Evolutionary conservation across 2,888 invertebrate genomes (phyloP).

Genomic region (Blastobasis lacticolella): DNA sequence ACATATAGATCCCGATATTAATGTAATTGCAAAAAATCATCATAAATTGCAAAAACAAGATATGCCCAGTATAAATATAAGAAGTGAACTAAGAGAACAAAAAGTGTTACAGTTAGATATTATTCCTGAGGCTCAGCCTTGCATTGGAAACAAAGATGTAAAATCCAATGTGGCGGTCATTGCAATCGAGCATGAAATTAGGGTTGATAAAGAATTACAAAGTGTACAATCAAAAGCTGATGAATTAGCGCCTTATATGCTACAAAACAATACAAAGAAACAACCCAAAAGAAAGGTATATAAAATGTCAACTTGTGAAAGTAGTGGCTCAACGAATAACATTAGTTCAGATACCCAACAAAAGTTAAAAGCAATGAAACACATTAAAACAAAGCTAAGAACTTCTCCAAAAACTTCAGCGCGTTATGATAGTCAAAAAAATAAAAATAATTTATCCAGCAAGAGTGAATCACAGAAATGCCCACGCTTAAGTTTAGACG

Average conservation of each 20-base stretch:
- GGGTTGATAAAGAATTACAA: constrained; percentile 7
- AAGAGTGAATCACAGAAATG: constrained; percentile 30
- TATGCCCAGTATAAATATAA: constrained; percentile 69
- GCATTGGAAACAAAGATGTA: constrained; percentile 14
- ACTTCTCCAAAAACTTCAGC: constrained; percentile 26
- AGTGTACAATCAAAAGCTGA: not conserved
- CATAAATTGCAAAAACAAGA: constrained; percentile 46
- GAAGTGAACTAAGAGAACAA: constrained; percentile 62
- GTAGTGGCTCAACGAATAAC: constrained; percentile 50
- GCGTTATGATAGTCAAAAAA: constrained; percentile 21
- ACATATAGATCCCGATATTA: constrained; percentile 35
- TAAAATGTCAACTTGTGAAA: constrained; percentile 52
- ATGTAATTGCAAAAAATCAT: constrained; percentile 21
- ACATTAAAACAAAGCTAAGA: constrained; percentile 20
- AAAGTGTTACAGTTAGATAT: constrained; percentile 68
- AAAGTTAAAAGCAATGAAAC: constrained; percentile 26
- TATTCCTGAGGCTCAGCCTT: constrained; percentile 37
- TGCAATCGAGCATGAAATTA: constrained; percentile 18
- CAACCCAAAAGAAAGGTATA: constrained; percentile 35
- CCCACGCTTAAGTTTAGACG: constrained; percentile 34
- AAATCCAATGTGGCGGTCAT: constrained; percentile 48
- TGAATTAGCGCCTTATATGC: not conserved
- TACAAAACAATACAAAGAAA: no score
- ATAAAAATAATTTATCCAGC: constrained; percentile 9
- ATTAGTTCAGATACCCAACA: constrained; percentile 34